phyloP scores from a whole-genome alignment of 2,113 vertebrate genomes.

The Garra rufa region DNA sequence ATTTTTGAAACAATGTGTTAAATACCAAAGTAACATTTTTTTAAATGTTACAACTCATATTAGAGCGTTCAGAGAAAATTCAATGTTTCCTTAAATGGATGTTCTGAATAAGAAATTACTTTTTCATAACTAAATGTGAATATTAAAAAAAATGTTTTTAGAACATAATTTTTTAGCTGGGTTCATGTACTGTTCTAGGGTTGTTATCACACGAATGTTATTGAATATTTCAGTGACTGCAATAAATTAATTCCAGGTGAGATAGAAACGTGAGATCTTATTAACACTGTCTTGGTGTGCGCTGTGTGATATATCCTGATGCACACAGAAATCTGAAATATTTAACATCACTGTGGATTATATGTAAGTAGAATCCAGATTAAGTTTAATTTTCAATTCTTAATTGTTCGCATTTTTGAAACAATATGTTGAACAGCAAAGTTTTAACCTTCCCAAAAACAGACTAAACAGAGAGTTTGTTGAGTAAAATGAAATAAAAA shows the following conservation, averaged over 20 bases:
- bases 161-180: background rate
- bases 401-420: too few relatives aligned
- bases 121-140: background rate
- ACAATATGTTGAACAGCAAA: too few relatives aligned
- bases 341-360: constrained; percentile 44
- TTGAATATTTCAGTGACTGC: background rate
- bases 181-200: background rate
- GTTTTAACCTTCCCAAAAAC: too few relatives aligned
- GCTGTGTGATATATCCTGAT: constrained; percentile 23
- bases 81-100: background rate
- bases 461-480: too few relatives aligned
- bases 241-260: background rate
- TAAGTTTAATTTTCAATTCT: too few relatives aligned
- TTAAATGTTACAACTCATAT: too few relatives aligned
- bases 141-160: background rate
- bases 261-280: background rate
- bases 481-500: too few relatives aligned
- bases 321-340: constrained; percentile 30
- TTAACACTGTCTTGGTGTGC: background rate
- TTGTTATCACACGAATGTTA: background rate
- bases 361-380: constrained; percentile 53
- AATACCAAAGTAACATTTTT: too few relatives aligned
- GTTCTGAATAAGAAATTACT: too few relatives aligned
- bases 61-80: too few relatives aligned
- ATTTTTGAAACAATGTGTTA: too few relatives aligned